A percentile compares a stretch with the other conserved stretches of the same genome.
Evolutionary conservation across 2,888 invertebrate genomes (phyloP).

Genomic region (Parnassius orleans): DNA sequence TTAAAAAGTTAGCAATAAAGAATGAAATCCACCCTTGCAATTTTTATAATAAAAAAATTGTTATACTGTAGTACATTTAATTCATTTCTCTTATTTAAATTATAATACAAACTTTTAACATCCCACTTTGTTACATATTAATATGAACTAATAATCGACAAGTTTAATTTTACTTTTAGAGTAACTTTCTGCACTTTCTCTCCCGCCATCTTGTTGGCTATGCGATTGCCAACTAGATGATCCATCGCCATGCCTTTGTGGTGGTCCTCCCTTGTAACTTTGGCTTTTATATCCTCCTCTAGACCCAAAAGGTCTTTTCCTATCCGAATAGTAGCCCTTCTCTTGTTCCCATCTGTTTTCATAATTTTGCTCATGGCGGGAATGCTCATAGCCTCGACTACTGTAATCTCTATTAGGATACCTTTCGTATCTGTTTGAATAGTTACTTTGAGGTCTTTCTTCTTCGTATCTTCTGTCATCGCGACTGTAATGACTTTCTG

Average conservation of each 20-base stretch:
- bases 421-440: conserved; percentile 43
- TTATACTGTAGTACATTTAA: conserved; percentile 10
- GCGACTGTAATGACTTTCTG: conserved; percentile 34
- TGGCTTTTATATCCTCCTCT: conserved; percentile 51
- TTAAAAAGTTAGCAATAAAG: no score
- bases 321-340: conserved; percentile 29
- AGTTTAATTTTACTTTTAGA: conserved; percentile 61
- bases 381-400: conserved; percentile 29
- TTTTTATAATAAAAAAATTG: not conserved
- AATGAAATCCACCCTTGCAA: no score
- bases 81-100: conserved; percentile 27
- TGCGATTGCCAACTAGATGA: conserved; percentile 30
- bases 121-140: not conserved
- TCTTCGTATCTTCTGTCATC: conserved; percentile 33
- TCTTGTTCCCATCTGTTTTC: conserved; percentile 45
- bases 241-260: conserved; percentile 35
- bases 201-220: conserved; percentile 32
- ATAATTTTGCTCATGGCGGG: conserved; percentile 31
- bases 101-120: conserved; percentile 27
- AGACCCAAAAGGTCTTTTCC: conserved; percentile 46
- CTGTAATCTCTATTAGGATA: conserved; percentile 37
- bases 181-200: conserved; percentile 34
- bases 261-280: conserved; percentile 35
- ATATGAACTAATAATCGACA: conserved; percentile 57
- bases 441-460: conserved; percentile 29